Evolutionary conservation across 2,797 vertebrate genomes (phyloP), one percentile per base, ranked within the genome.

Genomic region (Iguana delicatissima): DNA sequence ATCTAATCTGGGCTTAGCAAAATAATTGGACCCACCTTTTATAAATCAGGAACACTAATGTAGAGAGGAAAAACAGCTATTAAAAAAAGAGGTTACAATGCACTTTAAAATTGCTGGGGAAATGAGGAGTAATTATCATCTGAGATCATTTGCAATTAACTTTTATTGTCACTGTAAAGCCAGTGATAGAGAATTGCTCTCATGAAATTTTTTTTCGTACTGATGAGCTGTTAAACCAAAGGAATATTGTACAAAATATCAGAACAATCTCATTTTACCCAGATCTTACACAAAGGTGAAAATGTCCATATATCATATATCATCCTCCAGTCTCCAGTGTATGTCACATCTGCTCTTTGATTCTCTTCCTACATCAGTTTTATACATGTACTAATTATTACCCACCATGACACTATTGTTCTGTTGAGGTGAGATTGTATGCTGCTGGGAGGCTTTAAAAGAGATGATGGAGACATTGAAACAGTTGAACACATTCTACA

Each of bases 81-180:
- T n/a, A n/a, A 50, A 20, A 55, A 55, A 10, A 18, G 55, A 46
- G 69, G 6, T 73, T 84, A 50, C 72, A 83, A 55, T 82, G 52
- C 64, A 83, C 10, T 73, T 46, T 73, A 57, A 74, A 72, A 32
- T 50, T 81, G 64, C 29, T 88, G 50, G 32, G 26, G 52, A 57
- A 72, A 83, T n/a, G 35, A 83, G 38, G 55, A 83, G 9, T 82
- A 59, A 74, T 83, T 89, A 76, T 16, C 3, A 62, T 55, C 35
- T 46, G 80, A 89, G 67, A 83, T 89, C 18, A 42, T 73, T 35
- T 72, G 35, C n/a, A 80, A 67, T 89, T 89, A 67, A n/a, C 79
- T 84, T 69, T 84, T 89, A 79, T 22, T 24, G 24, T 85, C n/a
- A 22, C 12, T 85, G 7, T 42, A 89, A 69, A 29, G 57, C 20